These are phyloP conservation scores for Meloidogyne chitwoodi DNA, from an alignment of 1,140 invertebrate species.

Conservation along the genomic window DNA sequence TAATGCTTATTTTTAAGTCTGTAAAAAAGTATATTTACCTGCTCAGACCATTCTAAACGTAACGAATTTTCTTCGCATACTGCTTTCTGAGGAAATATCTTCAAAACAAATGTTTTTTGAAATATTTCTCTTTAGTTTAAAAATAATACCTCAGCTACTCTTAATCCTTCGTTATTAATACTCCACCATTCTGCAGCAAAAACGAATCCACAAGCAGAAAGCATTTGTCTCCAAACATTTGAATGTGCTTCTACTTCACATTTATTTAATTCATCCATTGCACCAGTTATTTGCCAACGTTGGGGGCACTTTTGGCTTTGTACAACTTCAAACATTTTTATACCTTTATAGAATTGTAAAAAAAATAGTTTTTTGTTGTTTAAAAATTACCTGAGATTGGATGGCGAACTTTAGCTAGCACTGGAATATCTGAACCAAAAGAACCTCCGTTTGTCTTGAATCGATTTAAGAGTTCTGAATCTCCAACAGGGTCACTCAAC, in stretches of 20 bases:
- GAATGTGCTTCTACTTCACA: constrained; percentile 38
- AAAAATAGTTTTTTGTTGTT: background rate
- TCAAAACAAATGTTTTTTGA: constrained; percentile 3
- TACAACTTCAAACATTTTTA: constrained; percentile 49
- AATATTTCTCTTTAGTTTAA: background rate
- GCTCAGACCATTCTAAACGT: constrained; percentile 38
- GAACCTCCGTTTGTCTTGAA: background rate
- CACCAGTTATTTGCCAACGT: constrained; percentile 37
- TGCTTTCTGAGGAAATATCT: constrained; percentile 37
- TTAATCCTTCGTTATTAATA: constrained; percentile 41
- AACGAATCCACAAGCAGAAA: constrained; percentile 36
- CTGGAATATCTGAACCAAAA: background rate
- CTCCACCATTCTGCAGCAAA: constrained; percentile 47
- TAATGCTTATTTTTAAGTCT: too few species aligned
- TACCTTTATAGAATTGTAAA: constrained; percentile 28
- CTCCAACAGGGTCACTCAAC: constrained; percentile 30
- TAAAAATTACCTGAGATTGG: constrained; percentile 46
- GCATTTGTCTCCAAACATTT: constrained; percentile 40
- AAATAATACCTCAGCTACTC: constrained; percentile 28
- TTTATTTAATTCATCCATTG: constrained; percentile 42
- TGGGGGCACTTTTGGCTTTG: constrained; percentile 28
- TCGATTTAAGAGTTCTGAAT: constrained; percentile 8
- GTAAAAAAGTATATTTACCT: constrained; percentile 26
- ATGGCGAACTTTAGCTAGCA: constrained; percentile 47
- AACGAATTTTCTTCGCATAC: constrained; percentile 46